Evolutionary conservation across 2,888 invertebrate species (phyloP).

Genomic region (Allacma fusca): DNA sequence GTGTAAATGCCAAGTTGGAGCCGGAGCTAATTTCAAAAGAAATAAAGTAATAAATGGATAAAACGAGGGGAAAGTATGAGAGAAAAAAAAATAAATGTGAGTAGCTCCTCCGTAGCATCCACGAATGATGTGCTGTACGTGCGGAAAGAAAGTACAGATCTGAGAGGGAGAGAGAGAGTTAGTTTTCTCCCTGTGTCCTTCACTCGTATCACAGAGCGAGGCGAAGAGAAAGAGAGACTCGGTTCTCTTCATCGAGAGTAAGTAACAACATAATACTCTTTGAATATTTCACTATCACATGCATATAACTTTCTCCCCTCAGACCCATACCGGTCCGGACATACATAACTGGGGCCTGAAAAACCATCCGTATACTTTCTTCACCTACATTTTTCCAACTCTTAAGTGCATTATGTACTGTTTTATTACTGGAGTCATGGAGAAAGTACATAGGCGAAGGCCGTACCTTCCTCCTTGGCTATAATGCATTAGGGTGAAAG

Average conservation of each 20-base stretch:
- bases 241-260: neutral
- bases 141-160: neutral
- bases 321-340: no score
- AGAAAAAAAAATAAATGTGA: conserved; percentile 17
- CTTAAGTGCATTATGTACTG: neutral
- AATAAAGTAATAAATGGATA: neutral
- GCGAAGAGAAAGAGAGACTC: neutral
- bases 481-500: neutral
- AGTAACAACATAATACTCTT: conserved; percentile 13
- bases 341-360: neutral
- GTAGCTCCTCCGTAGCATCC: conserved; percentile 20
- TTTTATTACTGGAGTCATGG: no score
- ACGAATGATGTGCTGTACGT: neutral
- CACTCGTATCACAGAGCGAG: neutral
- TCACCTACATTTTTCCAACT: neutral
- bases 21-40: no score
- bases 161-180: neutral
- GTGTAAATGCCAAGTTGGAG: no score
- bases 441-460: no score
- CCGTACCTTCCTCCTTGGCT: no score
- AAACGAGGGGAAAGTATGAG: neutral
- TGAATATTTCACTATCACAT: no score
- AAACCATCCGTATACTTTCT: neutral
- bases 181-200: no score
- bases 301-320: no score